Base-by-base conservation (phyloP, 2,113 vertebrate genomes). In the Gobiocypris rarus region DNA sequence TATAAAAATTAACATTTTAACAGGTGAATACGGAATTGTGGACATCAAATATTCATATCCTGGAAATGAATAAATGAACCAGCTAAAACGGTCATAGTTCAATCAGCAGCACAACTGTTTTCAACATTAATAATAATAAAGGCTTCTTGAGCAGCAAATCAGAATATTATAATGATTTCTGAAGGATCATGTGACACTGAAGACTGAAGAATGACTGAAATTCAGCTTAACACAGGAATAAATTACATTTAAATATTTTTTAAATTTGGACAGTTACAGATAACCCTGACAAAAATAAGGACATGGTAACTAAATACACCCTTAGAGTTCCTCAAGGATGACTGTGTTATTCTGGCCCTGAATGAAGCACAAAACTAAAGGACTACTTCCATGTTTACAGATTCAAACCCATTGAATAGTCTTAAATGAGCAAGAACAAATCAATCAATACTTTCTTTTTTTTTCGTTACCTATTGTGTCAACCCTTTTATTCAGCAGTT, bases 241-340 rank as follows among this genome's bases (percentile, higher is more conserved):
- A 8, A 15, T 63, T 31, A 31, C 13, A 7, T 63, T 54, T 54
- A 7, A 59, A 59, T 24, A 7, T 5, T 28, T 1, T 8, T 14
- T 17, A 31, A 65, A 15, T 2, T 4, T 24, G 52, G 19, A 59
- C 56, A 17, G 7, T 63, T 15, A 63, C 59, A n/a, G 4, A 38
- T 9, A 38, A 6, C 65, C 15, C 8, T 50, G 83, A 15, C 9
- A 9, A 59, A 75, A 83, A 81, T 83, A 83, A 85, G 74, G 38
- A 84, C 80, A 84, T 65, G 82, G 73, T 74, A 87, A n/a, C n/a
- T n/a, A n/a, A 86, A 88, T 84, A 82, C 89, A 86, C 85, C 83
- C 65, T 28, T 8, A 63, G 13, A 31, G 28, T 63, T 63, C 61
- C 26, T 69, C 19, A 41, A 0, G 4, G 34, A 70, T n/a, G 4